Evolutionary conservation across 1,140 invertebrate species (phyloP), one percentile per base, ranked within the genome.

Genomic region (Trissolcus basalis): DNA sequence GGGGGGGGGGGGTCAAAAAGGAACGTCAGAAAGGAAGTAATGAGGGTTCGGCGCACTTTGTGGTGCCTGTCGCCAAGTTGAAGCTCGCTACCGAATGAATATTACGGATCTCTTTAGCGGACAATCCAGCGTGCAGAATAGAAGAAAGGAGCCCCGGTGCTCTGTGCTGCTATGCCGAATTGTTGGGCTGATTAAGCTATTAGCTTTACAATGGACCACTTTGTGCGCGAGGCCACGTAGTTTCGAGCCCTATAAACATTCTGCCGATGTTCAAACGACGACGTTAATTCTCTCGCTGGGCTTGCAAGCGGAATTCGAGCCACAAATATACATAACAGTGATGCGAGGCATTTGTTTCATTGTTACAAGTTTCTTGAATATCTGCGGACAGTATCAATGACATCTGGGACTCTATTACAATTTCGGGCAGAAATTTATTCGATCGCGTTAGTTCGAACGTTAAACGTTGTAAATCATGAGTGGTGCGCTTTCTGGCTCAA

Each of bases 191-290:
- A 77, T 77, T 80, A 80, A 80, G 41, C 73, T 64, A 77, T 77
- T 77, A 76, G 69, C 69, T 15, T 47, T 47, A 79, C 68, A 79
- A 79, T 79, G 60, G 73, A 72, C 64, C 78, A 77, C 78, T 77
- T 70, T 73, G 59, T 71, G 56, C 53, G 13, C 58, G 50, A 48
- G 44, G 55, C 56, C 35, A 44, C 10, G 19, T 61, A 49, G 51
- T 61, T 56, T 56, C 33, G 10, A 49, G 6, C 44, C 32, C 47
- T 32, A 27, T 63, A 49, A 35, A 61, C 56, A 44, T 44, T 58
- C 16, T 56, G 50, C 53, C 19, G 6, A 27, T 27, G 19, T 6
- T 27, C 6, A 6, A 58, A 58, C 54, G 13, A 49, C 45, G 19
- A 51, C 12, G 14, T 10, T 13, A 35, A 43, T 15, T 39, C 8